Percentiles rank a stretch among this genome's conserved stretches.
phyloP scores from a whole-genome alignment of 2,113 vertebrate species.

The Scomber scombrus region DNA sequence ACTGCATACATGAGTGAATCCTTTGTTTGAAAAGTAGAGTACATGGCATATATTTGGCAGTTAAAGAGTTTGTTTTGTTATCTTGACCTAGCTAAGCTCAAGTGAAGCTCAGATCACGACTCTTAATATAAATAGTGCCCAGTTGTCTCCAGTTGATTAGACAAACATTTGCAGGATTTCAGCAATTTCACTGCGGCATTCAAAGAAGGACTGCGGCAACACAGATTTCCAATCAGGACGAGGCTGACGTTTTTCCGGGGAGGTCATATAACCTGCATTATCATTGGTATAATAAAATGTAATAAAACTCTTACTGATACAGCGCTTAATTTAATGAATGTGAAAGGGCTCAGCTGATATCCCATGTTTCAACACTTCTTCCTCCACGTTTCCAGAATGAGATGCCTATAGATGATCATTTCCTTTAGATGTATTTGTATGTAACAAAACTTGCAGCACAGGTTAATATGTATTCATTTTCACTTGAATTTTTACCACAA shows the following conservation, averaged over 20 bases:
- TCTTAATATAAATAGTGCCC: conserved; percentile 41
- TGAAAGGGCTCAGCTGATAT: background rate
- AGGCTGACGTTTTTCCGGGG: background rate
- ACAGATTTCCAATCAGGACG: conserved; percentile 26
- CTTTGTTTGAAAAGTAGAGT: conserved; percentile 57
- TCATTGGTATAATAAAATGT: conserved; percentile 21
- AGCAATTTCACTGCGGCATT: conserved; percentile 56
- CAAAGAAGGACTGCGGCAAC: conserved; percentile 1
- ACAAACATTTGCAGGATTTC: conserved; percentile 66
- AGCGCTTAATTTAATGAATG: background rate
- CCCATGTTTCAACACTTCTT: conserved; percentile 5
- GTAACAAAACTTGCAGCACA: background rate
- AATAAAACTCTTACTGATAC: conserved; percentile 9
- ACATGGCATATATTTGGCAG: conserved; percentile 20
- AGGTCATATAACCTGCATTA: conserved; percentile 8
- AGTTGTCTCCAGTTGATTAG: conserved; percentile 65
- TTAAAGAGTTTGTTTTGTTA: conserved; percentile 21
- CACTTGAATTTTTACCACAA: background rate
- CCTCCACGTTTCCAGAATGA: background rate
- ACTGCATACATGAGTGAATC: conserved; percentile 22
- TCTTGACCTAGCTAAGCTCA: conserved; percentile 26
- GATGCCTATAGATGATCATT: background rate
- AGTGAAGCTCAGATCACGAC: conserved; percentile 9
- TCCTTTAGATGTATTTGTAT: background rate
- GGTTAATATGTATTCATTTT: background rate